phyloP scores from a whole-genome alignment of 1,140 invertebrate species.

The Macrocentrus cingulum region DNA sequence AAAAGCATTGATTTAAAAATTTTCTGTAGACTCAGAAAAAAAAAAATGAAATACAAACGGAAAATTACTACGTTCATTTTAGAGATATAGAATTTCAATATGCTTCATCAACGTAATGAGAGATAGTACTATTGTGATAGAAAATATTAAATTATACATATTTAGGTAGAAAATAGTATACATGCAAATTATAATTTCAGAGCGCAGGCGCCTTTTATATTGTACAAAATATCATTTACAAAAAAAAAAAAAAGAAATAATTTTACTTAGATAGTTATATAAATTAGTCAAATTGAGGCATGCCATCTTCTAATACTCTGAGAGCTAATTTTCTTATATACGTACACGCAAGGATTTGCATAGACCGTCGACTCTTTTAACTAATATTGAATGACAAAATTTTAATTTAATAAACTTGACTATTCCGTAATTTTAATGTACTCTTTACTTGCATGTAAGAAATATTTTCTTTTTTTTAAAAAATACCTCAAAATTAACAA shows the following conservation, averaged over 20 bases:
- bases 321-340: no score
- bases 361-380: no score
- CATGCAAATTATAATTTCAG: conserved; percentile 15
- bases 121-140: conserved; percentile 17
- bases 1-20: background rate
- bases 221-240: conserved; percentile 22
- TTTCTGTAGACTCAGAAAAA: background rate
- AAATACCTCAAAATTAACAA: no score
- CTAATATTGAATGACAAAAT: no score
- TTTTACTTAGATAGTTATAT: background rate
- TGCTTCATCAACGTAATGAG: background rate
- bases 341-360: no score
- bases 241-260: background rate
- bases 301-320: no score
- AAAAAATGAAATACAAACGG: background rate
- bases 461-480: no score
- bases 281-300: background rate
- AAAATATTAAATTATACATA: conserved; percentile 14
- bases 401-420: no score
- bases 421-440: no score
- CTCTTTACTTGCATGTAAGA: no score
- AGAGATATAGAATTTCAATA: background rate
- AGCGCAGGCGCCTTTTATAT: conserved; percentile 26
- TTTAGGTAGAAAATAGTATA: conserved; percentile 16
- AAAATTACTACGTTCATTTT: background rate